Base-by-base conservation (phyloP, 2,888 invertebrate species). In the Protodeltote pygarga region DNA sequence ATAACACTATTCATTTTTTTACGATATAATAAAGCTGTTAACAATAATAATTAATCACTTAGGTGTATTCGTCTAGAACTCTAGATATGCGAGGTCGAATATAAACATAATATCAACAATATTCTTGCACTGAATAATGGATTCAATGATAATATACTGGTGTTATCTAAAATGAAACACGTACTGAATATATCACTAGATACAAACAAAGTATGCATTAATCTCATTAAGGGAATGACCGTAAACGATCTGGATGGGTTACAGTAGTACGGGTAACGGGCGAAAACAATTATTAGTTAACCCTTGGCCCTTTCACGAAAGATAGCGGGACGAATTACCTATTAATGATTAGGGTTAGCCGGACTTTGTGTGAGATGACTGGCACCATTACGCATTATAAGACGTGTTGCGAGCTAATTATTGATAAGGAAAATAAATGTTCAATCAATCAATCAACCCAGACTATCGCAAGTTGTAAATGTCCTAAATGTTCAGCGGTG, bases 281-380 rank as follows among this genome's bases (percentile, higher is more conserved):
- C 76, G 77, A 73, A 79, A 77, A 78, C 77, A 79, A 77, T 79
- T 77, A 77, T 75, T 77, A 75, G 73, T 72, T 75, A 74, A 77
- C 75, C 73, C 72, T 63, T 64, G 67, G 68, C 65, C 72, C 75
- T 68, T 73, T 65, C 68, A 70, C 55, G 69, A 69, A 69, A 75
- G 72, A 73, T 73, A 74, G 64, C 64, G 70, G 73, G 47, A 55
- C 60, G 61, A 69, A 72, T 75, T 65, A 71, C 67, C 73, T 71
- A 74, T 71, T 73, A 73, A 69, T 70, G 66, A 76, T 73, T 72
- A 70, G 67, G 65, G 59, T 61, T 32, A 54, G 38, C 38, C 55
- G 51, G 50, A 59, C 62, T 58, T 59, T 51, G 48, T 54, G 44
- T 32, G 31, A 47, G 42, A 60, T 60, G 53, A 63, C 57, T 53